These are phyloP conservation scores for Casuarius casuarius DNA, from an alignment of 2,113 vertebrate genomes.

Conservation along the genomic window DNA sequence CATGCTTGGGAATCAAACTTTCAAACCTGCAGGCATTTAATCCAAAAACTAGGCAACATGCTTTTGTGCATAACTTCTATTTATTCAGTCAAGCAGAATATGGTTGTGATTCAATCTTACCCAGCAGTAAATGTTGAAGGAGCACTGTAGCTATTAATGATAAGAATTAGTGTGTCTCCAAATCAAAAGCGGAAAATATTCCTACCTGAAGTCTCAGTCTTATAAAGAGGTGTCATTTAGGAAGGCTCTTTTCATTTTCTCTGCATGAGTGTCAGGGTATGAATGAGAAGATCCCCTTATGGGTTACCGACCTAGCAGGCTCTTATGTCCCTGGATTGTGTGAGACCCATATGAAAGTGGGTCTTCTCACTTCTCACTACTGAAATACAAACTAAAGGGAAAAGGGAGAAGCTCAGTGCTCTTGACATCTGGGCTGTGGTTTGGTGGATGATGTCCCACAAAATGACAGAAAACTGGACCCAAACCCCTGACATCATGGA, in stretches of 20 bases:
- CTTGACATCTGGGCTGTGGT: not conserved
- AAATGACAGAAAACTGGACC: not conserved
- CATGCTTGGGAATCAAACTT: not conserved
- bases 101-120: not conserved
- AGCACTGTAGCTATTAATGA: not conserved
- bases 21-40: not conserved
- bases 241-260: not conserved
- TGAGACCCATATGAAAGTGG: not conserved
- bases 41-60: not conserved
- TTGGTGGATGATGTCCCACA: not conserved
- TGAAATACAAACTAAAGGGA: not conserved
- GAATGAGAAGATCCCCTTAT: not conserved
- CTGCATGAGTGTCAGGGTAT: not conserved
- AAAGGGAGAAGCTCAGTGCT: not conserved
- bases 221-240: not conserved
- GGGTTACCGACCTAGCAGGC: not conserved
- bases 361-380: too few relatives aligned
- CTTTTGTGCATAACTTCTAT: not conserved
- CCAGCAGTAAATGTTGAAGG: not conserved
- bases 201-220: not conserved
- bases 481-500: not conserved
- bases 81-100: not conserved
- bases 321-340: not conserved
- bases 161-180: slow-evolving; percentile 15
- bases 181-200: not conserved